A percentile compares a stretch with the other conserved stretches of the same genome.
Evolutionary conservation across 2,797 vertebrate species (phyloP).

Genomic region (Odontamblyopus rebecca): DNA sequence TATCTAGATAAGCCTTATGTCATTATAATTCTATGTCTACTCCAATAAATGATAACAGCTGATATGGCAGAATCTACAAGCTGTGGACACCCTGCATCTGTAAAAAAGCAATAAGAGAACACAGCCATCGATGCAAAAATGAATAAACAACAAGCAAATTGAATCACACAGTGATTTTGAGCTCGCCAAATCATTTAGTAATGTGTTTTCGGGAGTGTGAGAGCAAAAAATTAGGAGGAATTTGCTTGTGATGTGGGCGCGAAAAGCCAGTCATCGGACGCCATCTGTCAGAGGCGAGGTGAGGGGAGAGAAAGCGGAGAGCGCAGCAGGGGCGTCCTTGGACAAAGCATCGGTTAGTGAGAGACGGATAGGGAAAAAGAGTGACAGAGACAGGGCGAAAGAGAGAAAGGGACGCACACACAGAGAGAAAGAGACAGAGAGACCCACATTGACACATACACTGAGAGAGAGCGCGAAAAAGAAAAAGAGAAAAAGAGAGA

Average conservation of each 20-base stretch:
- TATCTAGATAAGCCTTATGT: background rate
- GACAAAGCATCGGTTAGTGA: slow-evolving; percentile 23
- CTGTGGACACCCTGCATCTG: slow-evolving; percentile 5
- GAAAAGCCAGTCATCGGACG: slow-evolving; percentile 59
- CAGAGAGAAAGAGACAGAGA: slow-evolving; percentile 3
- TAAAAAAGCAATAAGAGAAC: slow-evolving; percentile 7
- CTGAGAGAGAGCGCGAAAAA: too few relatives aligned
- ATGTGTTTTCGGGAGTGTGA: slow-evolving; percentile 28
- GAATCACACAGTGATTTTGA: slow-evolving; percentile 1
- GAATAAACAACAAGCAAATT: slow-evolving; percentile 9
- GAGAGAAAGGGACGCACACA: background rate
- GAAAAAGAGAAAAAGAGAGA: too few relatives aligned
- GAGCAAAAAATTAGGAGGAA: slow-evolving; percentile 65
- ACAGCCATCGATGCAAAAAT: slow-evolving; percentile 6
- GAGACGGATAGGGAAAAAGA: background rate
- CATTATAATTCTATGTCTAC: background rate
- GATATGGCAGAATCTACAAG: background rate
- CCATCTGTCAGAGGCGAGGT: slow-evolving; percentile 56
- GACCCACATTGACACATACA: slow-evolving; percentile 2
- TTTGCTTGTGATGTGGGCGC: slow-evolving; percentile 46
- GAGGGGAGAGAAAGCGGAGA: slow-evolving; percentile 34
- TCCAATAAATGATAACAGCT: background rate
- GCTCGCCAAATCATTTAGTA: slow-evolving; percentile 31
- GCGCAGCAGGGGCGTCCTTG: slow-evolving; percentile 55
- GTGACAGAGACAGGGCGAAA: too few relatives aligned